These are phyloP conservation scores for Halocynthia aurantium DNA, from an alignment of 23 tunicate species.

Conservation along the genomic window DNA sequence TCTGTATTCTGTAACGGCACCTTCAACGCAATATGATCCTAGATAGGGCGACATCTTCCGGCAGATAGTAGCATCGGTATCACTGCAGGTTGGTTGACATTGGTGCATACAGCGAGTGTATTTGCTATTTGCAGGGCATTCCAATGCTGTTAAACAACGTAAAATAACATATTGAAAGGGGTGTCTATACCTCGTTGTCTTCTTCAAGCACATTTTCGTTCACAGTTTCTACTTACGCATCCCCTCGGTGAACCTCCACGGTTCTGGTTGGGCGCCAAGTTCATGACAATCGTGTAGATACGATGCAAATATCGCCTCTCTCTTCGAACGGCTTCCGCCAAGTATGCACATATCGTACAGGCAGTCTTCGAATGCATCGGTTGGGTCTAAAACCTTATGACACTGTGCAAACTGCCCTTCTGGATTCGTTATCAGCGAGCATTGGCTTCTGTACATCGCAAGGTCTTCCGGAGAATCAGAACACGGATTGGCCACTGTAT, in stretches of 20 bases:
- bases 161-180: background rate
- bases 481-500: too few species aligned
- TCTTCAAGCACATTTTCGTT: background rate
- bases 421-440: conserved; percentile 26
- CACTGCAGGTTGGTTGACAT: conserved; percentile 73
- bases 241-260: conserved; percentile 5
- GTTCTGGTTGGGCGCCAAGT: background rate
- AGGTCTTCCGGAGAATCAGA: background rate
- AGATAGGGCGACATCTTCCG: conserved; percentile 17
- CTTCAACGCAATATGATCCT: conserved; percentile 56
- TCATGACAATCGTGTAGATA: conserved; percentile 33
- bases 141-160: conserved; percentile 17
- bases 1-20: conserved; percentile 9
- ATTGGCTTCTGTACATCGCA: conserved; percentile 13
- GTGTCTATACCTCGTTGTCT: background rate
- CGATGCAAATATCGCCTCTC: conserved; percentile 39
- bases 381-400: conserved; percentile 28
- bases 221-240: conserved; percentile 3
- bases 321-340: conserved; percentile 22
- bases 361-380: conserved; percentile 43
- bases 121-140: conserved; percentile 35
- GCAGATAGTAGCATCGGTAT: conserved; percentile 35
- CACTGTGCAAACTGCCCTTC: conserved; percentile 37
- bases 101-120: conserved; percentile 47
- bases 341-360: conserved; percentile 37